Base-by-base conservation (phyloP, 2,113 vertebrate species). In the Mastomys coucha region DNA sequence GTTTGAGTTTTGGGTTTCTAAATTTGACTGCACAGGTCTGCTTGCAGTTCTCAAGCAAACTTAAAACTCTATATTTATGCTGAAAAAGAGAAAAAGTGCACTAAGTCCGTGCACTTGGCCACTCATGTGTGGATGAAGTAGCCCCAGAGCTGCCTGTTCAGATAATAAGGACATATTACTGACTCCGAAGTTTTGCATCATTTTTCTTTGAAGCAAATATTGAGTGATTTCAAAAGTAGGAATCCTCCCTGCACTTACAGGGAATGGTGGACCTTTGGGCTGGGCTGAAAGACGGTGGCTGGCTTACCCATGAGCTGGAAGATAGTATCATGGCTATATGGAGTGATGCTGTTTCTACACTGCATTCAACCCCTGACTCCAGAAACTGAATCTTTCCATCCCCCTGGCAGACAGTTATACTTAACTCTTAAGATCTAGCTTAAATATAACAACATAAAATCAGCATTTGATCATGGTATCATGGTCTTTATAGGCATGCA, bases 101-200 rank as follows among this genome's bases (percentile, higher is more conserved):
- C 26, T 60, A 81, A 63, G 58, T 4, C 7, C 14, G 14, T 17
- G 28, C 22, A 58, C 33, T 26, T 75, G 63, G 0, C 51, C 28
- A 0, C 11, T n/a, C 0, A 1, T 14, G 6, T 33, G 63, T 31
- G 17, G 42, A 19, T 42, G 7, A 20, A 2, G 36, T 14, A 75
- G 0, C 8, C 45, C 17, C 2, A 8, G 11, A 63, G 28, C 3
- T 16, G 10, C 16, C 13, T 11, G 24, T 49, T 12, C 16, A 7
- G 12, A 65, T 36, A 63, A 22, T 36, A 24, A 45, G 53, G 31
- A 19, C 1, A 7, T 0, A 31, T 17, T 12, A 1, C 13, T 3
- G 39, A 60, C 7, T 56, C 19, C 42, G 8, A 67, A 14, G 3
- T 75, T 63, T 28, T 60, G 10, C 11, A 67, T 76, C 31, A 22